phyloP scores from a whole-genome alignment of 2,113 vertebrate genomes.

The human region GRCh38 chr12:69100001-69100500 shows the following conservation, averaged over 20 bases:
- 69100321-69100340: not conserved
- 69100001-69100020: not conserved
- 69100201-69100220: not conserved
- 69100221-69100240: slow-evolving; percentile 21
- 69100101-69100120: not conserved
- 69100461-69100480: too few species aligned
- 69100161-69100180: not conserved
- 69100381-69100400: accelerated
- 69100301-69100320: too few species aligned
- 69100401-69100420: too few species aligned
- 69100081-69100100: not conserved
- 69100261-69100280: not conserved
- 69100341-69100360: not conserved
- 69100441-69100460: too few species aligned
- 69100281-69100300: not conserved
- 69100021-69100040: not conserved
- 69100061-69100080: not conserved
- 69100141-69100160: not conserved
- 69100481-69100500: too few species aligned
- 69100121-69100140: not conserved
- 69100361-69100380: too few species aligned
- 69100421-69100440: too few species aligned
- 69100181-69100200: not conserved
- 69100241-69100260: not conserved
- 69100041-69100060: not conserved